Evolutionary conservation across 2,113 vertebrate species (phyloP).

Genomic region (Narcine bancroftii): DNA sequence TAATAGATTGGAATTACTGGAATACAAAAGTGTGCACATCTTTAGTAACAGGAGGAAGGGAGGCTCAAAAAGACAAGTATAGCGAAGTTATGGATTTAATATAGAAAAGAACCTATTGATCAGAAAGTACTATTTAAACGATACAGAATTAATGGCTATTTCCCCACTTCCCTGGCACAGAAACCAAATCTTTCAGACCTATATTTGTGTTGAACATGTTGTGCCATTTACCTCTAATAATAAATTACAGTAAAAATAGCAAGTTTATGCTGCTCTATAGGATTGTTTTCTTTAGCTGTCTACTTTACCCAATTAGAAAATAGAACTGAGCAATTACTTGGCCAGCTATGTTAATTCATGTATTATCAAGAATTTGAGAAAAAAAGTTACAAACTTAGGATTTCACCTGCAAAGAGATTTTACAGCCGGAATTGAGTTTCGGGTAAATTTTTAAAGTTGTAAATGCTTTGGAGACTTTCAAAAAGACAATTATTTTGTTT

Average conservation of each 20-base stretch:
- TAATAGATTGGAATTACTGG: background rate
- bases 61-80: background rate
- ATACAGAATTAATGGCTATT: background rate
- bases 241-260: conserved; percentile 15
- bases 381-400: background rate
- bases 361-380: background rate
- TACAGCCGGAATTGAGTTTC: background rate
- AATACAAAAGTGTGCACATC: background rate
- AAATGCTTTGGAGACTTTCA: background rate
- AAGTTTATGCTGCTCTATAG: background rate
- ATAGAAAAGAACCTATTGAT: no score
- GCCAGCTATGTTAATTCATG: background rate
- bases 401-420: background rate
- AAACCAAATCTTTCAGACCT: background rate
- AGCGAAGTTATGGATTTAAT: background rate
- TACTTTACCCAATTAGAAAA: background rate
- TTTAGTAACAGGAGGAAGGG: background rate
- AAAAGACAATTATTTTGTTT: background rate
- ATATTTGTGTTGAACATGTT: background rate
- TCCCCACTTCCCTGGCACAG: background rate
- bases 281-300: background rate
- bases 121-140: background rate
- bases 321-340: background rate
- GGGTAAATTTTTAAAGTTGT: background rate
- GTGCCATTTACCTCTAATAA: background rate